Percentiles rank a stretch among this genome's conserved stretches.
phyloP scores from a whole-genome alignment of 2,888 invertebrate genomes.

The Eupithecia tripunctaria region DNA sequence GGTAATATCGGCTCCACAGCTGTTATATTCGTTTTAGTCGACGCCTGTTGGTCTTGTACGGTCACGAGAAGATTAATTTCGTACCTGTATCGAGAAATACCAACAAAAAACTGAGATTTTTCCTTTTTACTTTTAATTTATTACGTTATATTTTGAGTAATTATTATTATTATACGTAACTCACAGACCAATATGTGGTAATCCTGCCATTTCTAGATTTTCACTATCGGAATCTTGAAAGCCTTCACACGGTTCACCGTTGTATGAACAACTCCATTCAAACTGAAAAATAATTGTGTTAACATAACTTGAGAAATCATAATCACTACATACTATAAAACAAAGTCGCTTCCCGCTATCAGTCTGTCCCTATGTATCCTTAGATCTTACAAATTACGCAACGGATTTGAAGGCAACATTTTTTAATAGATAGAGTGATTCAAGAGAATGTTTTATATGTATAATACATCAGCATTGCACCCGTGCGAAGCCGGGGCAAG shows the following conservation, averaged over 20 bases:
- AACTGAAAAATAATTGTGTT: conserved; percentile 46
- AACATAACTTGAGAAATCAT: not conserved
- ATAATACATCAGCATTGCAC: too few relatives aligned
- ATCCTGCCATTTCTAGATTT: conserved; percentile 52
- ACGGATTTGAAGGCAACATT: too few relatives aligned
- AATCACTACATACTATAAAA: too few relatives aligned
- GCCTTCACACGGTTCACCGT: conserved; percentile 45
- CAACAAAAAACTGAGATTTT: not conserved
- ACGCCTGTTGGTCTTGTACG: conserved; percentile 45
- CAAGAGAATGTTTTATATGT: too few relatives aligned
- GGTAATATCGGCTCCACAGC: conserved; percentile 52
- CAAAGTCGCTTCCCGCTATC: too few relatives aligned
- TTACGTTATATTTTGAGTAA: too few relatives aligned
- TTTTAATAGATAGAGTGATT: too few relatives aligned
- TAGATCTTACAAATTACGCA: too few relatives aligned
- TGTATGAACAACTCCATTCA: conserved; percentile 54
- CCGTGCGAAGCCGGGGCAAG: too few relatives aligned
- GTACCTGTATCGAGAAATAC: conserved; percentile 48
- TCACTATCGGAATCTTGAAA: conserved; percentile 43
- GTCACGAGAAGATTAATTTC: conserved; percentile 48
- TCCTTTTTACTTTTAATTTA: not conserved
- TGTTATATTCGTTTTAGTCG: conserved; percentile 46
- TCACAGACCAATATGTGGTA: conserved; percentile 56
- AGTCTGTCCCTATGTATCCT: too few relatives aligned
- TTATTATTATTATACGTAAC: conserved; percentile 33